Conservation (phyloP, 2,797 vertebrate genomes). For the Propithecus perrieri region DNA sequence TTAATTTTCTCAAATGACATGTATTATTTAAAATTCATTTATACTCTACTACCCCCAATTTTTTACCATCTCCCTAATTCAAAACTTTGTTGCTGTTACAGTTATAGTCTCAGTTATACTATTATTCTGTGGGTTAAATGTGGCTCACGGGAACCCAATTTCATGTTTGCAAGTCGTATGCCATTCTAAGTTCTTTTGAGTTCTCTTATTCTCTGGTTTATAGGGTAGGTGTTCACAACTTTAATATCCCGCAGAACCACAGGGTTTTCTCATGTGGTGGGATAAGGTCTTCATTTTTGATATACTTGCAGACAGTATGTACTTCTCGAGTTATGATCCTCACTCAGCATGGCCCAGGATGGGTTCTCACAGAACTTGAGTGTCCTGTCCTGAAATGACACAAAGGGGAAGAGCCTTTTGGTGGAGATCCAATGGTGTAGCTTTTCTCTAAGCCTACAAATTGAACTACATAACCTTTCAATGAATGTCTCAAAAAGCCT, state of each 20-base stretch:
- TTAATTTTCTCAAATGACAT: neutral
- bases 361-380: neutral
- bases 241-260: neutral
- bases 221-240: neutral
- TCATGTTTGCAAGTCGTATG: neutral
- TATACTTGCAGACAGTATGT: neutral
- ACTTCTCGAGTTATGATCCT: neutral
- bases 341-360: neutral
- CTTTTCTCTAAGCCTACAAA: neutral
- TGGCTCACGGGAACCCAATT: neutral
- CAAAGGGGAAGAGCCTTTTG: neutral
- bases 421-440: neutral
- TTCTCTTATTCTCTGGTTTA: neutral
- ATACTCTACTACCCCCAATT: neutral
- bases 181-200: neutral
- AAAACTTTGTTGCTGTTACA: neutral
- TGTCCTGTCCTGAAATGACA: neutral
- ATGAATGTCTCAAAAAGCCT: neutral
- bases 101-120: neutral
- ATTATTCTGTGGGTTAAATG: neutral
- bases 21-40: slow-evolving; percentile 11
- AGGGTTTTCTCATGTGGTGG: neutral
- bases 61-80: neutral
- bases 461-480: neutral
- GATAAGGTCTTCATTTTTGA: neutral